A percentile compares a stretch with the other conserved stretches of the same genome.
Evolutionary conservation across 1,140 invertebrate genomes (phyloP).

Genomic region (Lepidurus apus): DNA sequence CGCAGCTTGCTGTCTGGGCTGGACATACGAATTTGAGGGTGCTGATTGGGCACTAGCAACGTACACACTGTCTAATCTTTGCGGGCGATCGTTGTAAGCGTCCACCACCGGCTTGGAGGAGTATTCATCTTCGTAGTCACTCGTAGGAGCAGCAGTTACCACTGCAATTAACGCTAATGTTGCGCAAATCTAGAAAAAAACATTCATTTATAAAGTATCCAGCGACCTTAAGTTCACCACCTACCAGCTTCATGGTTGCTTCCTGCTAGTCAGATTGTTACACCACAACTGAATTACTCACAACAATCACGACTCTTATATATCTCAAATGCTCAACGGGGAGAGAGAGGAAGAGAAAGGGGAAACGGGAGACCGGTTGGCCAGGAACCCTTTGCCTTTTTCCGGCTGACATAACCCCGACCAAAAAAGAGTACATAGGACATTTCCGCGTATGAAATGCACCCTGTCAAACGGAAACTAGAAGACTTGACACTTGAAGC

Average conservation of each 20-base stretch:
- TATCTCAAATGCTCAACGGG: not conserved
- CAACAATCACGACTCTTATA: not conserved
- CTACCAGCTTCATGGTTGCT: not conserved
- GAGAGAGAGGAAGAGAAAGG: not conserved
- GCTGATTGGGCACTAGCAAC: not conserved
- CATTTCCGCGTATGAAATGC: not conserved
- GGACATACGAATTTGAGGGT: not conserved
- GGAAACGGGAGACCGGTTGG: not conserved
- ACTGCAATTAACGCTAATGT: not conserved
- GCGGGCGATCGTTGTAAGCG: not conserved
- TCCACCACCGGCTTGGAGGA: not conserved
- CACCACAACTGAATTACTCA: not conserved
- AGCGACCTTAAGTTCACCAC: not conserved
- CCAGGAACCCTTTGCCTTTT: not conserved
- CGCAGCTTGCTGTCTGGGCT: not conserved
- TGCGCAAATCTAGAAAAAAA: not conserved
- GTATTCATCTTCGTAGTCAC: not conserved
- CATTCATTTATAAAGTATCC: not conserved
- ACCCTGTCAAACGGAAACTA: not conserved
- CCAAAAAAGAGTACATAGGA: not conserved
- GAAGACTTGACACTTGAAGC: not conserved
- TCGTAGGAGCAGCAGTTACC: not conserved
- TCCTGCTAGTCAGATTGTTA: not conserved
- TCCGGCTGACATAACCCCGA: not conserved
- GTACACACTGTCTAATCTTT: not conserved